These are phyloP conservation scores for Dromas ardeola DNA, from an alignment of 2,113 vertebrate species.

Conservation along the genomic window DNA sequence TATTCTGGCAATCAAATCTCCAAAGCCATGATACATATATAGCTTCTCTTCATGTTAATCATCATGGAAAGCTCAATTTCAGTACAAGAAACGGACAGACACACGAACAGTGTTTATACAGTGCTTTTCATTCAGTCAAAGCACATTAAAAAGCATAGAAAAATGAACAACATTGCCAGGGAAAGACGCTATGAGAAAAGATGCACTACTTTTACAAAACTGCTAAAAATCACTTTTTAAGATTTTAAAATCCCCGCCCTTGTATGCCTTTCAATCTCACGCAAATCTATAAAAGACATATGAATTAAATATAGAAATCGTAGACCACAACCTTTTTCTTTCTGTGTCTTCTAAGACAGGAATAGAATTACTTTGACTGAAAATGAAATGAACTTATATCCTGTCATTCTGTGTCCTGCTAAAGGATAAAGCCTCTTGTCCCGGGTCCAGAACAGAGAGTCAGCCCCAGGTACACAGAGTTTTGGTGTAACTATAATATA, in stretches of 20 bases:
- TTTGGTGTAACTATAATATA: neutral
- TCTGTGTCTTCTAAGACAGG: neutral
- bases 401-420: neutral
- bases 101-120: neutral
- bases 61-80: neutral
- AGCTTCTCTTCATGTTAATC: neutral
- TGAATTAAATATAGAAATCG: neutral
- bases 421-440: neutral
- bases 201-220: neutral
- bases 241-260: neutral
- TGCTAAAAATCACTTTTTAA: neutral
- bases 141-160: neutral
- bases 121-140: neutral
- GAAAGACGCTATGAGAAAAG: neutral
- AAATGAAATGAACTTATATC: neutral
- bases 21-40: neutral
- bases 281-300: neutral
- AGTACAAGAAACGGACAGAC: neutral
- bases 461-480: neutral
- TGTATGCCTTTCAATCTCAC: neutral
- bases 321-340: neutral
- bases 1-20: neutral
- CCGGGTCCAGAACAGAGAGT: neutral
- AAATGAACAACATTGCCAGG: neutral
- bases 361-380: neutral